Conservation (phyloP, 2,888 invertebrate species). For the Biston betularia region DNA sequence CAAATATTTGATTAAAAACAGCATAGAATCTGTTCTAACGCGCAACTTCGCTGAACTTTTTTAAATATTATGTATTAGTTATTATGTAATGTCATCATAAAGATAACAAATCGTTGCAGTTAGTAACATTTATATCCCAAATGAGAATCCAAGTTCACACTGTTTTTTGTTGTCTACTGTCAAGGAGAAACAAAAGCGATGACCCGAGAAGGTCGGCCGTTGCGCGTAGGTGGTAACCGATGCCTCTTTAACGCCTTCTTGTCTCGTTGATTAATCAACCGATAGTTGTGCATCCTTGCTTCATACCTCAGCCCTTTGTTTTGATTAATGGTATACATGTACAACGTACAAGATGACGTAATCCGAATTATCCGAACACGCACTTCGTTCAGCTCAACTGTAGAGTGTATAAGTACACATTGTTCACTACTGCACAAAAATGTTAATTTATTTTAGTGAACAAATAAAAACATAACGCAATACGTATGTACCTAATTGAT, state of each 20-base stretch:
- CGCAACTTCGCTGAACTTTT: too few species aligned
- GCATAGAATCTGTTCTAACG: too few species aligned
- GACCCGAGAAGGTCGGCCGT: conserved; percentile 58
- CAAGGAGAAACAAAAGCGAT: conserved; percentile 56
- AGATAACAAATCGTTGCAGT: neutral
- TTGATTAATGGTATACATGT: neutral
- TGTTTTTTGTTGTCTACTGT: conserved; percentile 49
- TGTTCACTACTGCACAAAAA: too few species aligned
- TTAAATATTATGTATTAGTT: neutral
- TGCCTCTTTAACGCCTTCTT: conserved; percentile 58
- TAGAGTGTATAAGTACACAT: too few species aligned
- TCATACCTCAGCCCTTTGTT: conserved; percentile 31
- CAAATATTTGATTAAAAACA: too few species aligned
- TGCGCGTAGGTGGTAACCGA: conserved; percentile 61
- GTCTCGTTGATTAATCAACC: conserved; percentile 40
- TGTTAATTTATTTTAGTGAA: too few species aligned
- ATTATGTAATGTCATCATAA: neutral
- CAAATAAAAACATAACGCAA: too few species aligned
- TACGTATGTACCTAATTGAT: too few species aligned
- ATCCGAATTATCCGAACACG: too few species aligned
- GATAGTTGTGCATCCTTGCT: conserved; percentile 47
- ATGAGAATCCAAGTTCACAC: conserved; percentile 44
- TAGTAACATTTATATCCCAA: conserved; percentile 5
- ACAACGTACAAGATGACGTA: too few species aligned
- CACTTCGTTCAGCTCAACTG: too few species aligned